phyloP scores from a whole-genome alignment of 2,797 vertebrate genomes.

The Etheostoma perlongum region DNA sequence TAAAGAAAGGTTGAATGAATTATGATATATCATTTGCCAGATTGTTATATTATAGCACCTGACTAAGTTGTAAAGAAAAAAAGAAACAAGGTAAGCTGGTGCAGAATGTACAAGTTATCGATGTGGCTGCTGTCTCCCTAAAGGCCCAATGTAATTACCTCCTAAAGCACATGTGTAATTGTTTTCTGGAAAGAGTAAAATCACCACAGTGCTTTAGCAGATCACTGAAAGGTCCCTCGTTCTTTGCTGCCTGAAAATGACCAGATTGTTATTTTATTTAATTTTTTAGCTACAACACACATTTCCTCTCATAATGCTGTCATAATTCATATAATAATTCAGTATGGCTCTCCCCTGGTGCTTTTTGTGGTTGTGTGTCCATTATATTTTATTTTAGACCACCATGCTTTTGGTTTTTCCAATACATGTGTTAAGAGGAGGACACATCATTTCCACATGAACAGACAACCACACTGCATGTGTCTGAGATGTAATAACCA shows the following conservation, averaged over 20 bases:
- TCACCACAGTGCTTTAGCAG: slow-evolving; percentile 20
- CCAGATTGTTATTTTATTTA: not conserved
- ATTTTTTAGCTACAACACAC: not conserved
- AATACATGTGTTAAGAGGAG: not conserved
- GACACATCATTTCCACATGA: slow-evolving; percentile 21
- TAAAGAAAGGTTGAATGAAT: too few species aligned
- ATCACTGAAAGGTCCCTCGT: not conserved
- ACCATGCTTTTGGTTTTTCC: not conserved
- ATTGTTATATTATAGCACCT: too few species aligned
- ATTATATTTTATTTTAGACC: slow-evolving; percentile 6
- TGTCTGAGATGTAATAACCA: slow-evolving; percentile 33
- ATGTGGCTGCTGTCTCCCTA: not conserved
- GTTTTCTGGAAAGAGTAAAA: slow-evolving; percentile 2
- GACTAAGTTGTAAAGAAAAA: not conserved
- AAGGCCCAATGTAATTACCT: not conserved
- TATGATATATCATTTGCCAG: too few species aligned
- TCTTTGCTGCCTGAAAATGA: not conserved
- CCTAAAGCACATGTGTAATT: not conserved
- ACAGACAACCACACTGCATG: slow-evolving; percentile 19
- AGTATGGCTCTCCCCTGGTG: not conserved
- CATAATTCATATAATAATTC: not conserved
- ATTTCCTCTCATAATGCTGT: not conserved
- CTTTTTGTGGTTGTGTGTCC: not conserved
- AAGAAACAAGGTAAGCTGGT: not conserved
- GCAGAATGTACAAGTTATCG: not conserved